phyloP scores from a whole-genome alignment of 1,140 invertebrate genomes.

The Drosophila carrolli region DNA sequence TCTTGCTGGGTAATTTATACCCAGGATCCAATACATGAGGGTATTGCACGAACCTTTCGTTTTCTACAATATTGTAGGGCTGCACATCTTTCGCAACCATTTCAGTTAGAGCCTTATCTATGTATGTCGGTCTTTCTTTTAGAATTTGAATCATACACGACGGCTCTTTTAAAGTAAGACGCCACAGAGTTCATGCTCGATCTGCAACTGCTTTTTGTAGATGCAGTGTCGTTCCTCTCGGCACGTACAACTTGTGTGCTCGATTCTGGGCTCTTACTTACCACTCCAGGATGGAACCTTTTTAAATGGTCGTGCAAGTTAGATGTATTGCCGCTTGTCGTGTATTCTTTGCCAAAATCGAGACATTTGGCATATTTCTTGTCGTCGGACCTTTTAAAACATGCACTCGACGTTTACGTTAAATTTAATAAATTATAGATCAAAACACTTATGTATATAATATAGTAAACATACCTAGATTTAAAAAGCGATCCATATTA shows the following conservation, averaged over 20 bases:
- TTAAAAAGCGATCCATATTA: too few species aligned
- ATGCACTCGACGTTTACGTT: too few species aligned
- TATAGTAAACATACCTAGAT: too few species aligned
- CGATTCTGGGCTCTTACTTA: slow-evolving; percentile 5
- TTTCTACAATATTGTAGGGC: slow-evolving; percentile 5
- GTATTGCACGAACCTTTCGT: too few species aligned
- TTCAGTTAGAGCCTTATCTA: slow-evolving; percentile 2
- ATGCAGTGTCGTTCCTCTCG: slow-evolving; percentile 2
- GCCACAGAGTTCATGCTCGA: background rate
- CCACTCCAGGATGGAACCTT: slow-evolving; percentile 8
- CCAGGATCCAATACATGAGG: too few species aligned
- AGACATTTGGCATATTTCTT: slow-evolving; percentile 15
- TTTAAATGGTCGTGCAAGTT: slow-evolving; percentile 22
- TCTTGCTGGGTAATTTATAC: slow-evolving; percentile 1
- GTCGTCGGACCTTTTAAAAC: background rate
- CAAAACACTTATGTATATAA: too few species aligned
- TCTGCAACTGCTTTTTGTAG: slow-evolving; percentile 14
- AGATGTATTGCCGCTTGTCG: slow-evolving; percentile 33
- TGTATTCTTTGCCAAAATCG: slow-evolving; percentile 20
- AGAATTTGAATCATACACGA: background rate
- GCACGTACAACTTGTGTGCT: slow-evolving; percentile 13
- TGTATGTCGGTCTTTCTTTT: slow-evolving; percentile 6
- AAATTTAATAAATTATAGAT: too few species aligned
- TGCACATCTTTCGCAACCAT: slow-evolving; percentile 17
- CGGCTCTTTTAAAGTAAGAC: too few species aligned